phyloP scores from a whole-genome alignment of 2,113 vertebrate species.

The Trinectes maculatus region DNA sequence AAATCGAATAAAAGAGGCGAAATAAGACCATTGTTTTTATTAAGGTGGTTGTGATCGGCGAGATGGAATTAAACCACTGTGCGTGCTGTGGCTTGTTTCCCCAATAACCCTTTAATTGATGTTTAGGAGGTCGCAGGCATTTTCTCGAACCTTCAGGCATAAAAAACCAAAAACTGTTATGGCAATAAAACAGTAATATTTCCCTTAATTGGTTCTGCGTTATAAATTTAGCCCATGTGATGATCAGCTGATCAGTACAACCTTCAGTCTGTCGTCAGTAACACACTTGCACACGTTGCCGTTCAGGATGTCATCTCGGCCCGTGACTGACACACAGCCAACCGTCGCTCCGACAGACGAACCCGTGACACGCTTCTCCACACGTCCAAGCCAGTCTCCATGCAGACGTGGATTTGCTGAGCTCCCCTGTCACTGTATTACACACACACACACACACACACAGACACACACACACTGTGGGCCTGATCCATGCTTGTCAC shows the following conservation, averaged over 20 bases:
- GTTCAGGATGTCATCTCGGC: conserved; percentile 5
- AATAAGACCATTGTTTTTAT: conserved; percentile 28
- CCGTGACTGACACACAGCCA: conserved; percentile 3
- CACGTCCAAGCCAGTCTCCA: conserved; percentile 9
- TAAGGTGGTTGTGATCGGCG: conserved; percentile 10
- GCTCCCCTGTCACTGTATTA: conserved; percentile 29
- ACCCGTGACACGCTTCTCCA: conserved; percentile 28
- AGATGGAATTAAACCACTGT: conserved; percentile 2
- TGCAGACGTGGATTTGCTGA: conserved; percentile 30
- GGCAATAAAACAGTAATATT: too few species aligned
- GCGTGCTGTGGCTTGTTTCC: too few species aligned
- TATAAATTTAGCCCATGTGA: neutral
- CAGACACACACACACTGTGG: neutral
- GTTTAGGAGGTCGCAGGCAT: too few species aligned
- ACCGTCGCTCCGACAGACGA: conserved; percentile 23
- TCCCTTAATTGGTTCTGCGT: too few species aligned
- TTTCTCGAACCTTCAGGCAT: too few species aligned
- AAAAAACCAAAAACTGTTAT: too few species aligned
- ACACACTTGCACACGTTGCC: neutral
- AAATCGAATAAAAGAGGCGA: conserved; percentile 35
- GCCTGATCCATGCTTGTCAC: conserved; percentile 50
- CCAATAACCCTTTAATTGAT: too few species aligned
- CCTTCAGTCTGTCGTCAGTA: neutral
- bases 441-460: conserved; percentile 18
- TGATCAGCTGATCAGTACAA: neutral